These are phyloP conservation scores for Sapayoa aenigma DNA, from an alignment of 2,113 vertebrate genomes.

Conservation along the genomic window DNA sequence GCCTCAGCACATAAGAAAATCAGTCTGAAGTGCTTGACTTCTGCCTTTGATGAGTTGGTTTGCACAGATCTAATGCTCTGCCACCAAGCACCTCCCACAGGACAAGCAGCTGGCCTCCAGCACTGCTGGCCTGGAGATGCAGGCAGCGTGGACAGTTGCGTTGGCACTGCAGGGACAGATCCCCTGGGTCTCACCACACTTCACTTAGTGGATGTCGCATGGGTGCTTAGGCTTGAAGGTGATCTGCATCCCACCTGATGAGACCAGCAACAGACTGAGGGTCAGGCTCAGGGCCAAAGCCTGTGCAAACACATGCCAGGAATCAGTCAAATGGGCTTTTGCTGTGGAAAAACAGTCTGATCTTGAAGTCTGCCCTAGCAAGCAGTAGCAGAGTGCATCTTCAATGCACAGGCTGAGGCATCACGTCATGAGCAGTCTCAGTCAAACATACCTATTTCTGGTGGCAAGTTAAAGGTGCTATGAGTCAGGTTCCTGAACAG, in stretches of 20 bases:
- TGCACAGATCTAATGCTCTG: not conserved
- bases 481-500: slow-evolving; percentile 53
- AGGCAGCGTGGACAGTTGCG: not conserved
- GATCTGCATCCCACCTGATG: not conserved
- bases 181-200: rapidly evolving
- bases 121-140: not conserved
- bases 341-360: not conserved
- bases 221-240: not conserved
- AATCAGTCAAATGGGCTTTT: not conserved
- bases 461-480: slow-evolving; percentile 34
- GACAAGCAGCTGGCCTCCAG: not conserved
- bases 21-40: not conserved
- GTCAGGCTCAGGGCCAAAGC: not conserved
- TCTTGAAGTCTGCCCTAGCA: not conserved
- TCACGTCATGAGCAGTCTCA: not conserved
- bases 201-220: not conserved
- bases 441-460: slow-evolving; percentile 26
- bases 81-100: not conserved
- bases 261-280: not conserved
- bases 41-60: not conserved
- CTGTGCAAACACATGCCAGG: not conserved
- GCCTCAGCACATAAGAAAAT: not conserved
- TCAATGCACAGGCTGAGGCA: not conserved
- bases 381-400: not conserved
- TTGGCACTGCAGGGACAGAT: not conserved